Evolutionary conservation across 2,113 vertebrate genomes (phyloP).

Genomic region (Anoura caudifer): DNA sequence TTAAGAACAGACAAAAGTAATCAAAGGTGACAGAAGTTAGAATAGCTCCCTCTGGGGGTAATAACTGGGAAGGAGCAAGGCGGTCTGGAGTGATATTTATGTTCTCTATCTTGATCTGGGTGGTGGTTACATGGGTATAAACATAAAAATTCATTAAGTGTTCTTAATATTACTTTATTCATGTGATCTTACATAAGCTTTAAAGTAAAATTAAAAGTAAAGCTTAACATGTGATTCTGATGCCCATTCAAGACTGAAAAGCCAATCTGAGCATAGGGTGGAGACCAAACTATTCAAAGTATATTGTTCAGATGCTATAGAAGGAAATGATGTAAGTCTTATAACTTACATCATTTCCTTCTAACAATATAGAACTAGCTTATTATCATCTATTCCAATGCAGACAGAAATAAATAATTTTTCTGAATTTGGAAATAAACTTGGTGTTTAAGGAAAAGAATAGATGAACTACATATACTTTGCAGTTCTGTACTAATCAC

Average conservation of each 20-base stretch:
- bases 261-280: neutral
- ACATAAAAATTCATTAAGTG: neutral
- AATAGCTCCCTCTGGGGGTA: neutral
- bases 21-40: neutral
- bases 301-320: neutral
- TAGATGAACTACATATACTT: neutral
- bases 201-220: neutral
- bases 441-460: neutral
- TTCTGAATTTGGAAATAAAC: neutral
- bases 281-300: neutral
- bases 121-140: neutral
- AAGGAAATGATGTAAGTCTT: too few relatives aligned
- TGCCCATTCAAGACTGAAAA: neutral
- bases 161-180: neutral
- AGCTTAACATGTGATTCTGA: neutral
- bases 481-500: neutral
- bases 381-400: neutral
- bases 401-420: neutral
- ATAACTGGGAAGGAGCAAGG: neutral
- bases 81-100: too few relatives aligned
- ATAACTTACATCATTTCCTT: neutral
- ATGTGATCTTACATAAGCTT: neutral
- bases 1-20: neutral
- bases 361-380: neutral
- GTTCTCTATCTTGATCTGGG: neutral